phyloP scores from a whole-genome alignment of 2,113 vertebrate genomes.

The Irena cyanogastra region DNA sequence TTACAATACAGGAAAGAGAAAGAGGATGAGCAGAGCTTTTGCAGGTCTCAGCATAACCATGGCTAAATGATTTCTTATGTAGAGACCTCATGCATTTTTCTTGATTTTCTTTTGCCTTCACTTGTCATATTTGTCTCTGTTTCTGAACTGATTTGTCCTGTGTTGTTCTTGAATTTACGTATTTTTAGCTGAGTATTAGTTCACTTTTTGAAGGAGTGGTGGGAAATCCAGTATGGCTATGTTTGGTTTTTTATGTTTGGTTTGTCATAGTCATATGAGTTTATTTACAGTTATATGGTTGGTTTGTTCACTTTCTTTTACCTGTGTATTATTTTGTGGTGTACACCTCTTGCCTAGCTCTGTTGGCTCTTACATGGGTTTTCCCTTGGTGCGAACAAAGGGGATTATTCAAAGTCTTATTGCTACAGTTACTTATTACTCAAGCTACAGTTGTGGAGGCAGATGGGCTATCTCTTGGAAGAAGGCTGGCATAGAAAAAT shows the following conservation, averaged over 20 bases:
- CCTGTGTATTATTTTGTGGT: neutral
- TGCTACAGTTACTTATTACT: no score
- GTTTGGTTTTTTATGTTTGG: neutral
- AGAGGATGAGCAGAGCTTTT: neutral
- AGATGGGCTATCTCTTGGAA: neutral
- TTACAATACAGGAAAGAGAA: neutral
- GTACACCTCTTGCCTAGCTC: neutral
- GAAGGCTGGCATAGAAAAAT: neutral
- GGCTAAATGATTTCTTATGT: neutral
- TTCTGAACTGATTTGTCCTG: neutral
- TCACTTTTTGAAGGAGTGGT: neutral
- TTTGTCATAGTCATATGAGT: neutral
- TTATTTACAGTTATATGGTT: neutral
- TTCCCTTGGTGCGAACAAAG: neutral
- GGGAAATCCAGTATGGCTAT: neutral
- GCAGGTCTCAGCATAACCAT: neutral
- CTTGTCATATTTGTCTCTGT: neutral
- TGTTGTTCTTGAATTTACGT: neutral
- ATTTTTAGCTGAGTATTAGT: neutral
- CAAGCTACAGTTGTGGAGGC: neutral
- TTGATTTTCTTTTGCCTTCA: neutral
- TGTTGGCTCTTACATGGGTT: fast-evolving
- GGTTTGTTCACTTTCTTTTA: neutral
- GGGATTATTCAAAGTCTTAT: neutral
- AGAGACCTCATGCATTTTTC: neutral